phyloP scores from a whole-genome alignment of 2,797 vertebrate genomes.

The Protonibea diacanthus region DNA sequence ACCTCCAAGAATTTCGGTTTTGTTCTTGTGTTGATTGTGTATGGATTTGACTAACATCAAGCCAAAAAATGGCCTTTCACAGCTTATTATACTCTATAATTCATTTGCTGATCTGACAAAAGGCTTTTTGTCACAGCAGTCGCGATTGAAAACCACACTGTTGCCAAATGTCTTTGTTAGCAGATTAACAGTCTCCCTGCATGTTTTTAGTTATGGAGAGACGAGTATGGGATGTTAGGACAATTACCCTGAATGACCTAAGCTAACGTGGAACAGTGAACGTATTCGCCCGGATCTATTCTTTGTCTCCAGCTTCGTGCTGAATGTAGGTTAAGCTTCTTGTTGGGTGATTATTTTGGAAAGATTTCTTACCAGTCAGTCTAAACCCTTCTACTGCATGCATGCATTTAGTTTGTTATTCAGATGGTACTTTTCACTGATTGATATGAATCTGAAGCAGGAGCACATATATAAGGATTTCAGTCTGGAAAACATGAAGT shows the following conservation, averaged over 20 bases:
- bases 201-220: slow-evolving; percentile 30
- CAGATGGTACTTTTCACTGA: not conserved
- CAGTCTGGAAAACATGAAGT: not conserved
- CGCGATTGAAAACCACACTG: slow-evolving; percentile 26
- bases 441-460: not conserved
- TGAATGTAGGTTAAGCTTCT: slow-evolving; percentile 75
- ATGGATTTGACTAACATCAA: not conserved
- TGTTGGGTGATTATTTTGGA: slow-evolving; percentile 64
- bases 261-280: slow-evolving; percentile 37
- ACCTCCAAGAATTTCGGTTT: not conserved
- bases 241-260: slow-evolving; percentile 39
- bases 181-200: slow-evolving; percentile 42
- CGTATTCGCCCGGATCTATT: slow-evolving; percentile 44
- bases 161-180: slow-evolving; percentile 33
- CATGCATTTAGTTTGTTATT: slow-evolving; percentile 24
- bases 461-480: not conserved
- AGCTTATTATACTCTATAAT: not conserved
- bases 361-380: slow-evolving; percentile 6
- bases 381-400: slow-evolving; percentile 29
- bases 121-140: slow-evolving; percentile 9
- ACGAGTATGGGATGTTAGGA: slow-evolving; percentile 21
- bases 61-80: not conserved
- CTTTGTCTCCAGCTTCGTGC: slow-evolving; percentile 53
- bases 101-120: not conserved
- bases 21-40: not conserved